These are phyloP conservation scores for Ganaspis sp. DNA, from an alignment of 1,140 invertebrate species.

Conservation along the genomic window DNA sequence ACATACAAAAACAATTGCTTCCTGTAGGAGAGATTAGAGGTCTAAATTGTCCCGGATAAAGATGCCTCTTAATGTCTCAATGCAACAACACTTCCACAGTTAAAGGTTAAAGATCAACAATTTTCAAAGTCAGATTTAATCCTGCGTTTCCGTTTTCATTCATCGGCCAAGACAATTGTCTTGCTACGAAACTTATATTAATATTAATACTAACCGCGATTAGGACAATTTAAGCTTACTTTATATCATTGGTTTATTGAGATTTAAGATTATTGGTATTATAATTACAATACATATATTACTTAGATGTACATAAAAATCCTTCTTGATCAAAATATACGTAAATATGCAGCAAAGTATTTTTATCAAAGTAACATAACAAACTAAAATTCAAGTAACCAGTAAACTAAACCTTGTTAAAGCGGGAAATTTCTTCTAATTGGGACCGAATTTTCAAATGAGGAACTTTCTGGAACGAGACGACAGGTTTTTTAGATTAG, in stretches of 20 bases:
- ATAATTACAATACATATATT: no score
- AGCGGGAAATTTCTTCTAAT: no score
- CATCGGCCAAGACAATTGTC: neutral
- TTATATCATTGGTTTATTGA: no score
- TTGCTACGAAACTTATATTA: neutral
- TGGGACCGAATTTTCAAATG: neutral
- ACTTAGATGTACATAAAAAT: no score
- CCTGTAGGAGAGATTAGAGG: conserved; percentile 21
- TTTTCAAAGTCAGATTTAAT: conserved; percentile 16
- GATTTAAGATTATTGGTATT: no score
- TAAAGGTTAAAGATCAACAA: conserved; percentile 18
- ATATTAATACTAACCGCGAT: neutral
- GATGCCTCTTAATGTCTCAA: conserved; percentile 12
- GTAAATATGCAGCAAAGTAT: no score
- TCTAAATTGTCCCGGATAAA: conserved; percentile 20
- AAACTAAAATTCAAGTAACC: no score
- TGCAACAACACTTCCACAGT: conserved; percentile 20
- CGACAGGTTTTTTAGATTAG: neutral
- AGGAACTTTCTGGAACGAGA: neutral
- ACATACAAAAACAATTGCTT: conserved; percentile 26
- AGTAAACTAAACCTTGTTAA: no score
- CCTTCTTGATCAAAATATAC: no score
- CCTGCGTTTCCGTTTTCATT: neutral
- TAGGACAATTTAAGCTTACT: neutral
- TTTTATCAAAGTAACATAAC: no score